Base-by-base conservation (phyloP, 2,888 invertebrate species). In the Drosophila ochracea region DNA sequence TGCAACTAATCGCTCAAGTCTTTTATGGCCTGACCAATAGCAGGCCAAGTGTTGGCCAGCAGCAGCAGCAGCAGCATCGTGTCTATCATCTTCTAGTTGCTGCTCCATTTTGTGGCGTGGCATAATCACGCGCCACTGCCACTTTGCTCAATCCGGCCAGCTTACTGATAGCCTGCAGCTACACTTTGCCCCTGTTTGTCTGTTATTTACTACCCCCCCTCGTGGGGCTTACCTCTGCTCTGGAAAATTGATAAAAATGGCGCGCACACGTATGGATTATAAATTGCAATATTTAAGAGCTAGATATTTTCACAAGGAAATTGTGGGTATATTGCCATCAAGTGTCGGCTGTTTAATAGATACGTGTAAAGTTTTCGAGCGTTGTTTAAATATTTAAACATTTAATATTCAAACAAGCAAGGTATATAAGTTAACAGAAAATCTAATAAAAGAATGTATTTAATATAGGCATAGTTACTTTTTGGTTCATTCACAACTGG, bases 1-100 rank as follows among this genome's bases (percentile, higher is more conserved):
- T 78, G 73, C 75, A 87, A 80, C 91, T 90, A 90, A 90, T 91
- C 89, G 91, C 87, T 91, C 89, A 90, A 91, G 90, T 88, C 90
- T 78, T 90, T 91, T 85, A 91, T 83, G 81, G 81, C 79, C 89
- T 53, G 69, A 55, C 61, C 80, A 73, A 66, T 52, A 54, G 65
- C 41, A 30, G 57, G 55, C 57, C 66, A 70, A 62, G 55, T 39
- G 64, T 57, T 25, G 25, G 19, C 31, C 13, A 16, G 28, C 33
- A n/a, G 35, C 77, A 70, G 72, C 13, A 16, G 28, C 33, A n/a
- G 35, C 77, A 70, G 72, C 77, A 39, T 54, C 68, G 50, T 69
- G 81, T 73, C 78, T 77, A 81, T 78, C 78, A 77, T 73, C 43
- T 53, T 65, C 62, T 62, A 54, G 55, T 58, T 35, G 33, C 73